Evolutionary conservation across 2,888 invertebrate species (phyloP).

Genomic region (Drosophila hamatofila): DNA sequence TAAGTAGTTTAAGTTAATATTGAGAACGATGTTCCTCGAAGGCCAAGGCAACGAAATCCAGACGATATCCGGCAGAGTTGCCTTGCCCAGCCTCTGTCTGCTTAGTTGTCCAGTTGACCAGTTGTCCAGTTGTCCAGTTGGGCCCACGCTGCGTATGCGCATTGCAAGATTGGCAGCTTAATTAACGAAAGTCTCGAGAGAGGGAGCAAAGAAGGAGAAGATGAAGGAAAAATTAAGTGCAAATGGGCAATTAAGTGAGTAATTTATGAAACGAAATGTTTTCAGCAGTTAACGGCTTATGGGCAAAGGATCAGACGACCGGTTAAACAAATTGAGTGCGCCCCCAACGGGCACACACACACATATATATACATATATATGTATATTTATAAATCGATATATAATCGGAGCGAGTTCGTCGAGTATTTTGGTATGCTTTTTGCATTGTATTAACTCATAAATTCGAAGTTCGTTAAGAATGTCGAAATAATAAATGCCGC

Average conservation of each 20-base stretch:
- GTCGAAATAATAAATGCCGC: constrained; percentile 82
- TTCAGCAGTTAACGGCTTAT: constrained; percentile 54
- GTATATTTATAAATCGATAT: constrained; percentile 9
- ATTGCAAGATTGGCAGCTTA: constrained; percentile 63
- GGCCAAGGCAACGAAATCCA: neutral
- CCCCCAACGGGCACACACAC: constrained; percentile 6
- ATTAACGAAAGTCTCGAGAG: constrained; percentile 58
- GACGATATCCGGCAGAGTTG: neutral
- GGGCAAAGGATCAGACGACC: constrained; percentile 58
- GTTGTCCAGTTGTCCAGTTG: constrained; percentile 23
- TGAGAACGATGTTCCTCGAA: constrained; percentile 1
- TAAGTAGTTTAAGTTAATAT: constrained; percentile 18
- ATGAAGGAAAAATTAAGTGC: constrained; percentile 76
- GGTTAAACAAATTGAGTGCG: constrained; percentile 67
- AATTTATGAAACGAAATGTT: constrained; percentile 71
- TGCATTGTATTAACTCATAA: constrained; percentile 81
- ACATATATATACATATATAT: neutral
- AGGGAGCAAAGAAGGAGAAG: constrained; percentile 33
- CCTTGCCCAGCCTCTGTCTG: neutral
- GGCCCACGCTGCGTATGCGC: constrained; percentile 72
- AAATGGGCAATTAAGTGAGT: constrained; percentile 76
- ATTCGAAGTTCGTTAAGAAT: constrained; percentile 82
- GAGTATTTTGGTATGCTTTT: constrained; percentile 56
- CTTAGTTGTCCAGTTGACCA: constrained; percentile 10
- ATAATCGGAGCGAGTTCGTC: constrained; percentile 23